Evolutionary conservation across 2,113 vertebrate genomes (phyloP), one percentile per base, ranked within the genome.

Genomic region (Athene cunicularia): DNA sequence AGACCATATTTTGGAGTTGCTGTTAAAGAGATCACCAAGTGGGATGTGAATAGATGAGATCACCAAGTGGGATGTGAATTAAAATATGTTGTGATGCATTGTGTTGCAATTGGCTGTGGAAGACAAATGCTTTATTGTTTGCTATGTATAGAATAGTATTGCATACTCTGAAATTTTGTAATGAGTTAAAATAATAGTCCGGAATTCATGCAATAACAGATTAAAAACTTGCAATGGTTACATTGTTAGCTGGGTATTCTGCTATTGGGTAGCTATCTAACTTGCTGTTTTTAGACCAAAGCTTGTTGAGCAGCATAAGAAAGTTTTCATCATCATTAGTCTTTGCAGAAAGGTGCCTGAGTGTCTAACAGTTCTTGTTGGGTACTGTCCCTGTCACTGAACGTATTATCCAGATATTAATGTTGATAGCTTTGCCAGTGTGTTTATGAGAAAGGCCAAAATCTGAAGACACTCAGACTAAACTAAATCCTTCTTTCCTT

Each of bases 391-490:
- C 84, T 26, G 55, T 50, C 74, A 80, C 45, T 50, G 81, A 76
- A 86, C 67, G 17, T 85, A 91, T 75, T 93, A 66, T 76, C 87
- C 96, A 97, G 94, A 82, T 37, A 24, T 83, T 82, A 67, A 10
- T 16, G 41, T 37, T 95, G 91, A 95, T 80, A 55, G 35, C 88
- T 96, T 90, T 96, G 93, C 77, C 95, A 91, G 73, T 39, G 56
- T 93, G 87, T 97, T 97, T 97, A 95, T 71, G 74, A 92, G 84
- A 96, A 63, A 95, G 71, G 84, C 92, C 77, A 90, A 96, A 95
- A 90, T 76, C 89, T 73, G 50, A 91, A 90, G 58, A 95, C 74
- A 87, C 50, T 74, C 70, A 94, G 93, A 96, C 91, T 97, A 96
- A 95, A 96, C 89, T 47, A 92, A 91, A 83, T 75, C 52, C 81